These are phyloP conservation scores for Dasyornis broadbenti DNA, from an alignment of 2,113 vertebrate genomes.

Conservation along the genomic window DNA sequence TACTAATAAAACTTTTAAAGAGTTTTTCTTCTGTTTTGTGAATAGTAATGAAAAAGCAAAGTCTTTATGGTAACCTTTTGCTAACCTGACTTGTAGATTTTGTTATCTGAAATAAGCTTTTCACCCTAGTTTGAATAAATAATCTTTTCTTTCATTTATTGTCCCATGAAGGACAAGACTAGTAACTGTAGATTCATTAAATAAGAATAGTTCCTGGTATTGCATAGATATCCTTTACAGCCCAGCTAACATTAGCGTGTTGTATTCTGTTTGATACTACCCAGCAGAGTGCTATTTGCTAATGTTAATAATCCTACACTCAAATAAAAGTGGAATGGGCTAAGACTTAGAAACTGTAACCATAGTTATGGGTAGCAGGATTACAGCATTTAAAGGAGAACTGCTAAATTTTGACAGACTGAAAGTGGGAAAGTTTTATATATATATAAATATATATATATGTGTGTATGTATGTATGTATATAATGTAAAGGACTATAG, in stretches of 20 bases:
- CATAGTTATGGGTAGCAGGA: background rate
- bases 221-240: background rate
- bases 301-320: background rate
- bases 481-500: background rate
- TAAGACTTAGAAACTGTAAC: background rate
- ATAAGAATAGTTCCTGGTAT: background rate
- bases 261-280: background rate
- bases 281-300: background rate
- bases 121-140: background rate
- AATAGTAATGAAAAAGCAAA: background rate
- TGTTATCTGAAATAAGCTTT: background rate
- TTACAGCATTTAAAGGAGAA: background rate
- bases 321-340: constrained; percentile 1
- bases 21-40: background rate
- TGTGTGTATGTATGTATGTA: background rate
- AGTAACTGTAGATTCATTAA: background rate
- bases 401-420: background rate
- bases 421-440: background rate
- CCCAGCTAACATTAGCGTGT: background rate
- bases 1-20: background rate
- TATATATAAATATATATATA: no score
- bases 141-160: background rate
- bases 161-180: background rate
- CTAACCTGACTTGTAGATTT: background rate
- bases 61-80: background rate